phyloP scores from a whole-genome alignment of 2,888 invertebrate species.

The Argyresthia albistria region DNA sequence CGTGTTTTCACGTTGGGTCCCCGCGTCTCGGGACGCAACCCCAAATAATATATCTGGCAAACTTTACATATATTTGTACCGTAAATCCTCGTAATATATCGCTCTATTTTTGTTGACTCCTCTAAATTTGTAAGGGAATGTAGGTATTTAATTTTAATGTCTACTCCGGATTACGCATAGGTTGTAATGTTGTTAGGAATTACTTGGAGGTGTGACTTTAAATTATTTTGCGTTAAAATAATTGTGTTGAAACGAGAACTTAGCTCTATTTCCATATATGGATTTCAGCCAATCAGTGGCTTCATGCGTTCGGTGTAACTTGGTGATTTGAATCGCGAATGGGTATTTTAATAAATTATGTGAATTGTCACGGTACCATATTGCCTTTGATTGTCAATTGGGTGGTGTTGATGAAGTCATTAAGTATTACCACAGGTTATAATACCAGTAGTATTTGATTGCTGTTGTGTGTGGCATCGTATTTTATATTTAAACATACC shows the following conservation, averaged over 20 bases:
- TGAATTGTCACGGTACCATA: too few relatives aligned
- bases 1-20: slow-evolving; percentile 67
- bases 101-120: slow-evolving; percentile 68
- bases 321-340: too few relatives aligned
- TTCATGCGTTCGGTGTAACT: too few relatives aligned
- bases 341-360: too few relatives aligned
- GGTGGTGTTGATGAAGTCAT: too few relatives aligned
- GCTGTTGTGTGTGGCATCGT: too few relatives aligned
- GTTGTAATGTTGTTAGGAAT: slow-evolving; percentile 35
- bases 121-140: slow-evolving; percentile 55
- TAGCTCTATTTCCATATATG: too few relatives aligned
- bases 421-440: too few relatives aligned
- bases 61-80: slow-evolving; percentile 73
- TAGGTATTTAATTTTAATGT: slow-evolving; percentile 65
- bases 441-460: too few relatives aligned
- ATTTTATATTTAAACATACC: too few relatives aligned
- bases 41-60: slow-evolving; percentile 70
- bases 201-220: slow-evolving; percentile 9
- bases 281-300: too few relatives aligned
- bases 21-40: slow-evolving; percentile 57
- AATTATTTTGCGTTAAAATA: not conserved
- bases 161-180: slow-evolving; percentile 45
- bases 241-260: not conserved
- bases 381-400: too few relatives aligned
- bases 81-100: slow-evolving; percentile 70